Percentiles rank a stretch among this genome's conserved stretches.
Evolutionary conservation across 2,797 vertebrate species (phyloP).

Genomic region (Dallia pectoralis): DNA sequence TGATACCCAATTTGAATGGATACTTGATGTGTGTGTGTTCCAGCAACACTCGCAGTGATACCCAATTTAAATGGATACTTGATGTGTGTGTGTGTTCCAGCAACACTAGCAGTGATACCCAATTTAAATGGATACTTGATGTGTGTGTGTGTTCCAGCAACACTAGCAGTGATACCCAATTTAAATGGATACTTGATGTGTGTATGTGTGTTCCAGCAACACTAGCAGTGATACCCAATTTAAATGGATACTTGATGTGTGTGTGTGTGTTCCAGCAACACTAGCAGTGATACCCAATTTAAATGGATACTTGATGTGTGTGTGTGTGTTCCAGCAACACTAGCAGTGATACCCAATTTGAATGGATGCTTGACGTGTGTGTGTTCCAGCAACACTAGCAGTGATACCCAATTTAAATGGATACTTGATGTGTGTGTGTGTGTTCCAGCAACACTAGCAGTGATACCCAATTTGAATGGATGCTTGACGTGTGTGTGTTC

Average conservation of each 20-base stretch:
- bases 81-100: conserved; percentile 70
- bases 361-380: background rate
- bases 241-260: background rate
- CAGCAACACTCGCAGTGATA: no score
- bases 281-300: background rate
- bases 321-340: conserved; percentile 75
- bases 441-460: background rate
- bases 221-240: conserved; percentile 51
- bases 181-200: conserved; percentile 8
- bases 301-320: conserved; percentile 10
- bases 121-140: background rate
- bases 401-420: background rate
- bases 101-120: conserved; percentile 63
- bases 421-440: conserved; percentile 6
- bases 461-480: background rate
- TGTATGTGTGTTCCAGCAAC: conserved; percentile 72
- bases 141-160: background rate
- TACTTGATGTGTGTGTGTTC: background rate
- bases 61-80: background rate
- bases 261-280: background rate
- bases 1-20: background rate
- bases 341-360: conserved; percentile 35
- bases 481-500: background rate
- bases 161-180: no score
- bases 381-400: no score